Evolutionary conservation across 2,888 invertebrate species (phyloP).

Genomic region (Drosophila formosana): DNA sequence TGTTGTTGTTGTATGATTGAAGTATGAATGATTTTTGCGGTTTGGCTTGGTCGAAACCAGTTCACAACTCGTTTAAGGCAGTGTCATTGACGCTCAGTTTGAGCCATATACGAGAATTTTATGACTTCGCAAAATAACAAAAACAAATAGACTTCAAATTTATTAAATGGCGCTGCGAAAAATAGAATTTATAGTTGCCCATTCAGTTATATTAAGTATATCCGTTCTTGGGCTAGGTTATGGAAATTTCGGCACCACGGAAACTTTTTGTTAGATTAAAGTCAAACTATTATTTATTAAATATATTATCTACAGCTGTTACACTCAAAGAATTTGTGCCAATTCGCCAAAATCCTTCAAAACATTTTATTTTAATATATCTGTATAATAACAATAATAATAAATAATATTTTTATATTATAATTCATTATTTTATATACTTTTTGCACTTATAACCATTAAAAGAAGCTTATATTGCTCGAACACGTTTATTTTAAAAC

Average conservation of each 20-base stretch:
- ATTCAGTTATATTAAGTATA: neutral
- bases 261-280: neutral
- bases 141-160: slow-evolving; percentile 4
- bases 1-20: slow-evolving; percentile 7
- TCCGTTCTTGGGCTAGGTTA: slow-evolving; percentile 19
- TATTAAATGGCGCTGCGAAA: neutral
- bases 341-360: too few species aligned
- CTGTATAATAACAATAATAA: too few species aligned
- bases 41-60: slow-evolving; percentile 59
- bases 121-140: slow-evolving; percentile 29
- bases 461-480: too few species aligned
- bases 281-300: neutral
- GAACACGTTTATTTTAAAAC: too few species aligned
- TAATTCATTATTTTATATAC: too few species aligned
- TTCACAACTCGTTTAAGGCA: slow-evolving; percentile 61
- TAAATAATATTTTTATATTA: too few species aligned
- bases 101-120: slow-evolving; percentile 27
- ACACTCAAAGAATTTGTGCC: too few species aligned
- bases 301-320: neutral
- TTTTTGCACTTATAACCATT: too few species aligned
- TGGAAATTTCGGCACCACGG: neutral
- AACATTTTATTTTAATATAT: too few species aligned
- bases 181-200: neutral
- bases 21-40: slow-evolving; percentile 33
- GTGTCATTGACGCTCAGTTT: slow-evolving; percentile 45